Conservation (phyloP, 2,888 invertebrate species). For the Hypena proboscidalis region DNA sequence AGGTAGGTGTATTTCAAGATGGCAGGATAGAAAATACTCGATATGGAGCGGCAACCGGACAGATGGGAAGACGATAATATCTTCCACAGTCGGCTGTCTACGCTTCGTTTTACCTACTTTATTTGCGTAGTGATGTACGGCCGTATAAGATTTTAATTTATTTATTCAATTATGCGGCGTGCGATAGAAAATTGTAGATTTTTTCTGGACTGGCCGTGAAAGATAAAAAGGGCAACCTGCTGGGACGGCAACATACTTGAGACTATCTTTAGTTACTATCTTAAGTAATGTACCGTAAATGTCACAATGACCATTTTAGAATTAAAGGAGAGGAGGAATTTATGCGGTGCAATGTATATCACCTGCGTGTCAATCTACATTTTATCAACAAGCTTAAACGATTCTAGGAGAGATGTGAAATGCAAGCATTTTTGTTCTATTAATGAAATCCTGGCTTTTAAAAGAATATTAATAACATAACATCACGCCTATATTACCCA, state of each 20-base stretch:
- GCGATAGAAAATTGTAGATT: conserved; percentile 24
- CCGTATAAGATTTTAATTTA: conserved; percentile 50
- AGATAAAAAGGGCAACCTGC: conserved; percentile 7
- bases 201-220: conserved; percentile 26
- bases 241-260: conserved; percentile 2
- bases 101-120: conserved; percentile 60
- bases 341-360: background rate
- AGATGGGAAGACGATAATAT: conserved; percentile 69
- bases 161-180: conserved; percentile 39
- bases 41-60: conserved; percentile 69
- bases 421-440: no score
- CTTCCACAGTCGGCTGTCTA: conserved; percentile 54
- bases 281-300: conserved; percentile 8
- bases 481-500: no score
- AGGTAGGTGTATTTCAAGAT: conserved; percentile 71
- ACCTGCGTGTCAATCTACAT: conserved; percentile 1
- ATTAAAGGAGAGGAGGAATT: conserved; percentile 1
- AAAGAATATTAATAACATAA: no score
- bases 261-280: conserved; percentile 5
- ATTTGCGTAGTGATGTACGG: conserved; percentile 49
- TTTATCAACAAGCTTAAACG: background rate
- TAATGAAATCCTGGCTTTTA: no score
- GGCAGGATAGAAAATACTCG: conserved; percentile 61
- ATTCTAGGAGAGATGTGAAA: conserved; percentile 1
- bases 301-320: conserved; percentile 8